A percentile compares a stretch with the other conserved stretches of the same genome.
These are phyloP conservation scores for Myiotriccus ornatus DNA, from an alignment of 2,797 vertebrate genomes.

Conservation along the genomic window DNA sequence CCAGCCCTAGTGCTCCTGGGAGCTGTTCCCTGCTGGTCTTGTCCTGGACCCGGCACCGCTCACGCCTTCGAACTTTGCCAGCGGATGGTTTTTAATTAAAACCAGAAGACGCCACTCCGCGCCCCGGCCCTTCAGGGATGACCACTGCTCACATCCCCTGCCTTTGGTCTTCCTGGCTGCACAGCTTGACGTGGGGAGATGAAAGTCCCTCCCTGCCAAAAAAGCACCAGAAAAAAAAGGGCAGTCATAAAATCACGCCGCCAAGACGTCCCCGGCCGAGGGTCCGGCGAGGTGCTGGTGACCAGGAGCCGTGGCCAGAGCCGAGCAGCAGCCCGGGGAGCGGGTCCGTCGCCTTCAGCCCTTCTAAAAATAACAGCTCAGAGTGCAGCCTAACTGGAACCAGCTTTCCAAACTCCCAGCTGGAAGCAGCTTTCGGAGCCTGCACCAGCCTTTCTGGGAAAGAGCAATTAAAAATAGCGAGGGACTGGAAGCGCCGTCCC, in stretches of 20 bases:
- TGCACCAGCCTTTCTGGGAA: slow-evolving; percentile 45
- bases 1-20: accelerated
- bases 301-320: neutral
- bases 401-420: slow-evolving; percentile 53
- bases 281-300: neutral
- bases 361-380: slow-evolving; percentile 36
- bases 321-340: neutral
- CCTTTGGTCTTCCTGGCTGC: slow-evolving; percentile 49
- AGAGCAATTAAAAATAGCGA: slow-evolving; percentile 51
- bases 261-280: neutral
- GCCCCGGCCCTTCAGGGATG: slow-evolving; percentile 47
- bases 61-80: neutral
- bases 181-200: slow-evolving; percentile 2
- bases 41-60: neutral
- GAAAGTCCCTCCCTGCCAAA: slow-evolving; percentile 4
- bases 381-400: slow-evolving; percentile 42
- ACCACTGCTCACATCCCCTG: slow-evolving; percentile 39
- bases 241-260: neutral
- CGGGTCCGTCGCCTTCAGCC: neutral
- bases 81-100: slow-evolving; percentile 57
- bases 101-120: neutral
- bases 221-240: neutral
- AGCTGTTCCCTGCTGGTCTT: neutral
- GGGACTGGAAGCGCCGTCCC: neutral
- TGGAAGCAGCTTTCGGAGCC: slow-evolving; percentile 11